Percentiles rank a stretch among this genome's conserved stretches.
Conservation (phyloP, 2,888 invertebrate species). For the Chesias legatella region DNA sequence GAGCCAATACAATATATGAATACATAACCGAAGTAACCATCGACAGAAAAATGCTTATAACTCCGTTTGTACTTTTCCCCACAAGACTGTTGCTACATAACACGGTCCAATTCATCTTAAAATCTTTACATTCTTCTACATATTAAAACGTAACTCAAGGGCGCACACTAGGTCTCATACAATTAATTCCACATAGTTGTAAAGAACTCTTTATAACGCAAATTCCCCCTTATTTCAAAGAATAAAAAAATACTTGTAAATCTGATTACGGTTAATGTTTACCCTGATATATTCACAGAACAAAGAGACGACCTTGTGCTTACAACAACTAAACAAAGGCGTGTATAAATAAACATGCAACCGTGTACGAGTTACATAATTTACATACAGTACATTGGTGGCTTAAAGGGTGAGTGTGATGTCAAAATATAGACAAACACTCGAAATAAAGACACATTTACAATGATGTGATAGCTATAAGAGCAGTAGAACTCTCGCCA, state of each 20-base stretch:
- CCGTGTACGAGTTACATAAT: constrained; percentile 22
- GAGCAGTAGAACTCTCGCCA: too few species aligned
- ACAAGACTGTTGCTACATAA: too few species aligned
- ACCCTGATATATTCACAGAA: constrained; percentile 35
- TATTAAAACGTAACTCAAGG: too few species aligned
- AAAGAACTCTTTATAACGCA: too few species aligned
- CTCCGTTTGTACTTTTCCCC: too few species aligned
- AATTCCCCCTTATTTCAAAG: neutral
- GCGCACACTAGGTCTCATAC: neutral
- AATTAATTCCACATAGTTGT: too few species aligned
- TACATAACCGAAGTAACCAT: neutral
- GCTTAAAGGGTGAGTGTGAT: constrained; percentile 6
- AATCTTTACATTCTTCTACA: too few species aligned
- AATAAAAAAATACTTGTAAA: constrained; percentile 19
- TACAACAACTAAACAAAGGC: constrained; percentile 37
- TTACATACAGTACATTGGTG: constrained; percentile 17
- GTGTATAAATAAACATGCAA: constrained; percentile 44
- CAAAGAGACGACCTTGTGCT: constrained; percentile 46
- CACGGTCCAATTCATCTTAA: too few species aligned
- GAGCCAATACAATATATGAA: too few species aligned
- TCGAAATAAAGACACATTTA: neutral
- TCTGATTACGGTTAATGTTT: constrained; percentile 31
- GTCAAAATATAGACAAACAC: constrained; percentile 7
- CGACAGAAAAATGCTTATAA: too few species aligned
- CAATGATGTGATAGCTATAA: neutral